phyloP scores from a whole-genome alignment of 2,797 vertebrate genomes.

The Betta splendens region DNA sequence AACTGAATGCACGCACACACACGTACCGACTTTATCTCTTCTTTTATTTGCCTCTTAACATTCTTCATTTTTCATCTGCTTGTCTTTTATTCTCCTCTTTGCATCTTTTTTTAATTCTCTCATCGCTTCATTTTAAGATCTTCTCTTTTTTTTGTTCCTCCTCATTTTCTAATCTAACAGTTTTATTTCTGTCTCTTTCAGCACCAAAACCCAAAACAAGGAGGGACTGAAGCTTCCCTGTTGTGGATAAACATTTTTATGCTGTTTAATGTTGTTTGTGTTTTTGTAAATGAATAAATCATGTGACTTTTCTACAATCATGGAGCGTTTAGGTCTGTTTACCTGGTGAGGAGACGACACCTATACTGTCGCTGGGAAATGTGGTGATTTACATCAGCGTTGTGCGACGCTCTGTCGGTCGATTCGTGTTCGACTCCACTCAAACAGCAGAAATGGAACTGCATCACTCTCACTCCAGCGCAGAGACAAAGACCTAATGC shows the following conservation, averaged over 20 bases:
- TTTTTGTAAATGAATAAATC: constrained; percentile 25
- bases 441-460: background rate
- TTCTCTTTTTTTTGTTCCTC: background rate
- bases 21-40: too few relatives aligned
- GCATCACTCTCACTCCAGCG: background rate
- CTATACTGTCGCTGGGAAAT: too few relatives aligned
- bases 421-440: too few relatives aligned
- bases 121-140: background rate
- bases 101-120: too few relatives aligned
- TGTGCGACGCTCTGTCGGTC: too few relatives aligned
- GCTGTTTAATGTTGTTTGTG: background rate
- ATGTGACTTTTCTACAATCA: too few relatives aligned
- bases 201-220: constrained; percentile 91
- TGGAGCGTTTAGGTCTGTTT: too few relatives aligned
- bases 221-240: constrained; percentile 74
- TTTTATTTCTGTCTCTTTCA: constrained; percentile 59
- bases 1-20: constrained; percentile 10
- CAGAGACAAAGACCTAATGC: too few relatives aligned
- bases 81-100: background rate
- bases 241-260: background rate
- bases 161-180: background rate
- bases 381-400: too few relatives aligned
- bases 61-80: background rate
- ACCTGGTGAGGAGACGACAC: too few relatives aligned
- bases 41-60: background rate